A percentile compares a stretch with the other conserved stretches of the same genome.
These are phyloP conservation scores for Montipora capricornis DNA, from an alignment of 64 coral and sea anemone genomes.

Conservation along the genomic window DNA sequence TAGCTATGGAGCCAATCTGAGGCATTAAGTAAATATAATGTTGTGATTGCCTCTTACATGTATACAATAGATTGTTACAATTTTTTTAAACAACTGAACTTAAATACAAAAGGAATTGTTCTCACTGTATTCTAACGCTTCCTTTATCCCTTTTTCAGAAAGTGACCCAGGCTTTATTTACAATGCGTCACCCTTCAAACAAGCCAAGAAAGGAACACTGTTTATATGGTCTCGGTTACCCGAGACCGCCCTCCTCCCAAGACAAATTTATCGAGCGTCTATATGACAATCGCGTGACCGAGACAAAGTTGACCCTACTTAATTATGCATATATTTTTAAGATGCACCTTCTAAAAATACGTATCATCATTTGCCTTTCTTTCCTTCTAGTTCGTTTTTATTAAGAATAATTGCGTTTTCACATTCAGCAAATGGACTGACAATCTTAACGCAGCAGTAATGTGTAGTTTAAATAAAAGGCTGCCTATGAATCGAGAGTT, in stretches of 20 bases:
- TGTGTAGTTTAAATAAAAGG: no score
- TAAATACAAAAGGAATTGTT: not conserved
- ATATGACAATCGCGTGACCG: no score
- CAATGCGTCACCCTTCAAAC: not conserved
- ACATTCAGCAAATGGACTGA: no score
- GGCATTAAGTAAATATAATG: not conserved
- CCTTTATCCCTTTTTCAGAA: not conserved
- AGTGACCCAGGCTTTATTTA: not conserved
- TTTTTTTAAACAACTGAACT: not conserved
- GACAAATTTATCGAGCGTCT: no score
- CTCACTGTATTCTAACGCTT: not conserved
- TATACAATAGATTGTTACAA: not conserved
- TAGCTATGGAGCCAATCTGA: not conserved
- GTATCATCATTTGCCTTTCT: no score
- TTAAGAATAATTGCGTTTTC: no score
- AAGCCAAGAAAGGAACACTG: not conserved
- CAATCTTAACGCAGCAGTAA: no score
- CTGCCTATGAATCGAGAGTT: no score
- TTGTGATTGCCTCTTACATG: not conserved
- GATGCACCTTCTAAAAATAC: no score
- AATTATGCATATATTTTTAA: no score
- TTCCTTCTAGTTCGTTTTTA: no score
- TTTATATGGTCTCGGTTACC: not conserved
- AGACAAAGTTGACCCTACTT: no score
- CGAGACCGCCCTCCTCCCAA: not conserved